phyloP scores from a whole-genome alignment of 2,797 vertebrate species.

The Danio tinwini region DNA sequence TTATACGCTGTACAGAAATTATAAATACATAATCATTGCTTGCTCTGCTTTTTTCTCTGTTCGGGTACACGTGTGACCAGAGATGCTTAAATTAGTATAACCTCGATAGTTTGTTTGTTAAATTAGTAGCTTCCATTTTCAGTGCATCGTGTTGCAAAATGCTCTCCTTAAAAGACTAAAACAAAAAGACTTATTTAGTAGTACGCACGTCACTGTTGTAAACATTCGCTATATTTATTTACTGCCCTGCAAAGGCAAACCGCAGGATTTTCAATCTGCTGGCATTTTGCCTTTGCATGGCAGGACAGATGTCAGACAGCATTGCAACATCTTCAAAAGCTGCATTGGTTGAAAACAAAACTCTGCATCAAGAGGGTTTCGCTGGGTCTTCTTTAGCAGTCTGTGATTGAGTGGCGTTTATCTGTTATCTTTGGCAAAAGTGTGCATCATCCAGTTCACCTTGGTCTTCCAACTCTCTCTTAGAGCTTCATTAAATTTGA shows the following conservation, averaged over 20 bases:
- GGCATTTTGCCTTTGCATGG: neutral
- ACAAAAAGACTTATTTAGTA: conserved; percentile 10
- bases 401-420: conserved; percentile 63
- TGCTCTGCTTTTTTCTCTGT: conserved; percentile 53
- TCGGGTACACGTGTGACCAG: conserved; percentile 44
- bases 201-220: conserved; percentile 58
- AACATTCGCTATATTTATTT: conserved; percentile 62
- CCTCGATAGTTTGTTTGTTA: conserved; percentile 29
- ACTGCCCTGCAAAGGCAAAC: conserved; percentile 7
- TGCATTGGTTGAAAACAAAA: conserved; percentile 63
- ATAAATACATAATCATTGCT: conserved; percentile 49
- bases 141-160: conserved; percentile 30
- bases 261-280: neutral
- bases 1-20: conserved; percentile 46
- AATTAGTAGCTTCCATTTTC: conserved; percentile 27
- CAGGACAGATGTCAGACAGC: conserved; percentile 45
- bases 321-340: conserved; percentile 50
- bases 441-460: conserved; percentile 99
- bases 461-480: conserved; percentile 99
- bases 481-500: conserved; percentile 97
- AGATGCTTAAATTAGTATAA: conserved; percentile 44
- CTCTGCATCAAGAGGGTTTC: neutral
- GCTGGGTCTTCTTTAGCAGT: conserved; percentile 20
- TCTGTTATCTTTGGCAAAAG: conserved; percentile 95
- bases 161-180: neutral